A percentile compares a stretch with the other conserved stretches of the same genome.
Conservation (phyloP, 35 echinoderm and acorn worm genomes). For the Acanthaster planci region DNA sequence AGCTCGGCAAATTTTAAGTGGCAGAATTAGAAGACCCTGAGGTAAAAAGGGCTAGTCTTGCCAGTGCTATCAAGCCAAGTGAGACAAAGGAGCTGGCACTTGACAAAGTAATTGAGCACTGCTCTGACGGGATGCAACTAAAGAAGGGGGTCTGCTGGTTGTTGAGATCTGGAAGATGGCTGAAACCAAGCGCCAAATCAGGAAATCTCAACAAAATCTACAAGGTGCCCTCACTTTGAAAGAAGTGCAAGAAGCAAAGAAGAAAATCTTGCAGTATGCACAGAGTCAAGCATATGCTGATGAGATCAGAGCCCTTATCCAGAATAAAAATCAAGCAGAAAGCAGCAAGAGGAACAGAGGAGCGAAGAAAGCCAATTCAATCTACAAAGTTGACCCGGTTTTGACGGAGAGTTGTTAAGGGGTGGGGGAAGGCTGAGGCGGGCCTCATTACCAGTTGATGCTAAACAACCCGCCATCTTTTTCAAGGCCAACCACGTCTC, state of each 20-base stretch:
- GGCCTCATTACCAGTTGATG: slow-evolving; percentile 44
- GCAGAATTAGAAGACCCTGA: too few relatives aligned
- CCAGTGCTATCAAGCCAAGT: not conserved
- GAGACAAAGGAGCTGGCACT: not conserved
- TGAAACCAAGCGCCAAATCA: slow-evolving; percentile 23
- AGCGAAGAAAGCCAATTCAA: slow-evolving; percentile 39
- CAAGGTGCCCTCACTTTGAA: not conserved
- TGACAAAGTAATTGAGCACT: slow-evolving; percentile 32
- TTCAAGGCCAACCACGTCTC: slow-evolving; percentile 45
- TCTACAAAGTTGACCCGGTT: slow-evolving; percentile 55
- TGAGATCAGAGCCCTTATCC: slow-evolving; percentile 27
- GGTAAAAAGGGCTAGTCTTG: not conserved
- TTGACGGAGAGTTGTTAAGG: slow-evolving; percentile 30
- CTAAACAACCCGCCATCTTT: slow-evolving; percentile 61
- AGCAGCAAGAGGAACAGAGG: not conserved
- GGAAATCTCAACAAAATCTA: not conserved
- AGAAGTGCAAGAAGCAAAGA: slow-evolving; percentile 42
- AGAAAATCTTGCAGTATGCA: too few relatives aligned
- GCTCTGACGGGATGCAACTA: slow-evolving; percentile 38
- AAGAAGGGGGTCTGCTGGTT: slow-evolving; percentile 41
- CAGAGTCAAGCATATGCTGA: slow-evolving; percentile 42
- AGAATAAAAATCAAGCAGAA: not conserved
- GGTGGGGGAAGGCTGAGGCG: slow-evolving; percentile 58
- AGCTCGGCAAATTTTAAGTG: not conserved
- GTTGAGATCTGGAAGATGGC: slow-evolving; percentile 22